Evolutionary conservation across 2,113 vertebrate genomes (phyloP), one percentile per base, ranked within the genome.

Genomic region (Dendropsophus ebraccatus): DNA sequence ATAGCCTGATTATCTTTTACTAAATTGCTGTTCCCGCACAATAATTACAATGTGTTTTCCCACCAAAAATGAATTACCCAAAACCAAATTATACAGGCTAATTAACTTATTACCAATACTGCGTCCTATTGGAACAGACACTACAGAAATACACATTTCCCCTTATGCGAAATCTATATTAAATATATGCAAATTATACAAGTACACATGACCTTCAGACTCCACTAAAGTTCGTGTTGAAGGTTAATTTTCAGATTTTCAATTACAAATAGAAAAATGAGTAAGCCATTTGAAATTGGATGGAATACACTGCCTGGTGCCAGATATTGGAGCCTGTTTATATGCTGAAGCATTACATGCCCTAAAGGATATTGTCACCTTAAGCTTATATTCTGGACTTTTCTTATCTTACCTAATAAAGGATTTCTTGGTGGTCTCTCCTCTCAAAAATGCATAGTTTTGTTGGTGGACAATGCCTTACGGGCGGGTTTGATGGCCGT

Each of bases 11-110:
- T 87, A 87, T 87, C 85, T 81, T 73, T 54, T 72, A 32, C 85
- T 87, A 87, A 87, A 87, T 81, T 87, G 84, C 62, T 86, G 54
- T 81, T 73, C 77, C 67, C 58, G 76, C 35, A 50, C 52, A 87
- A 87, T 87, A 87, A 87, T 87, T 81, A 87, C 85, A 87, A 74
- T 87, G 67, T 87, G 77, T 81, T 87, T 86, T 81, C 52, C 76
- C 32, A 80, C 62, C 32, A 86, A 85, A 86, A 80, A 72, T 86
- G 67, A 86, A 86, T 86, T 86, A 80, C 76, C 84, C 72, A 32
- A 80, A 86, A 86, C 76, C 52, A 87, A 81, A 87, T 87, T 81
- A 87, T 56, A 81, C 21, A 81, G 70, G 85, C 78, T 80, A 87
- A 87, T 81, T 87, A 87, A 81, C 69, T 81, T 87, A 87, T 87